Percentiles rank a stretch among this genome's conserved stretches.
phyloP scores from a whole-genome alignment of 2,113 vertebrate species.

The Melanerpes formicivorus region DNA sequence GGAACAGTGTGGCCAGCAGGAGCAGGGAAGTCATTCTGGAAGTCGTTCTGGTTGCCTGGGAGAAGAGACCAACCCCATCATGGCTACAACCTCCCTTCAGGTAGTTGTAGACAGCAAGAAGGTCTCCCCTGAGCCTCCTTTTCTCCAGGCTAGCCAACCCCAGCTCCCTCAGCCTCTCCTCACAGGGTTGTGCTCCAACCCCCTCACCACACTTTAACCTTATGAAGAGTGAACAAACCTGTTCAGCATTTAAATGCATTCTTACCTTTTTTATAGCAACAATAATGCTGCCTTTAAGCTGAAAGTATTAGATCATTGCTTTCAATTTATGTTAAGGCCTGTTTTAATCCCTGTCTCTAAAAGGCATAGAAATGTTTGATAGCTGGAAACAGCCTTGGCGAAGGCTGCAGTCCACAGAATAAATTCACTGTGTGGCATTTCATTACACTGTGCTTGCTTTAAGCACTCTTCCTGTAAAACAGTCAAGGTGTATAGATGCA shows the following conservation, averaged over 20 bases:
- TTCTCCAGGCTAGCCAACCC: too few relatives aligned
- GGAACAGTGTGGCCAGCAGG: too few relatives aligned
- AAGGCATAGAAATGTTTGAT: slow-evolving; percentile 56
- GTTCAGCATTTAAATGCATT: neutral
- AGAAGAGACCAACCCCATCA: too few relatives aligned
- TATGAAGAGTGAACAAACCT: slow-evolving; percentile 19
- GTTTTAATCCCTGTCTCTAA: slow-evolving; percentile 40
- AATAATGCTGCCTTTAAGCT: slow-evolving; percentile 35
- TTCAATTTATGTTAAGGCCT: slow-evolving; percentile 36
- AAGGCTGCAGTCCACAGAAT: slow-evolving; percentile 19
- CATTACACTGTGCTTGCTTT: slow-evolving; percentile 42
- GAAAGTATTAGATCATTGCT: slow-evolving; percentile 36
- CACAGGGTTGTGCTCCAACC: too few relatives aligned
- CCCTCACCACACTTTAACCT: neutral
- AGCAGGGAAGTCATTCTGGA: too few relatives aligned
- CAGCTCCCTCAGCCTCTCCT: too few relatives aligned
- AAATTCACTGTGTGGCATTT: slow-evolving; percentile 9
- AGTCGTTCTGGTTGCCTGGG: too few relatives aligned
- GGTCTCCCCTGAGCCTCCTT: too few relatives aligned
- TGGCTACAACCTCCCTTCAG: too few relatives aligned
- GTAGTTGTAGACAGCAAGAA: too few relatives aligned
- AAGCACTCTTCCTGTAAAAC: slow-evolving; percentile 15
- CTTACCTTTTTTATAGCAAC: slow-evolving; percentile 29
- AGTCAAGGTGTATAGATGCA: neutral
- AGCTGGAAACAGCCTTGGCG: slow-evolving; percentile 11